Evolutionary conservation across 2,888 invertebrate species (phyloP).

Genomic region (Zele albiditarsus): DNA sequence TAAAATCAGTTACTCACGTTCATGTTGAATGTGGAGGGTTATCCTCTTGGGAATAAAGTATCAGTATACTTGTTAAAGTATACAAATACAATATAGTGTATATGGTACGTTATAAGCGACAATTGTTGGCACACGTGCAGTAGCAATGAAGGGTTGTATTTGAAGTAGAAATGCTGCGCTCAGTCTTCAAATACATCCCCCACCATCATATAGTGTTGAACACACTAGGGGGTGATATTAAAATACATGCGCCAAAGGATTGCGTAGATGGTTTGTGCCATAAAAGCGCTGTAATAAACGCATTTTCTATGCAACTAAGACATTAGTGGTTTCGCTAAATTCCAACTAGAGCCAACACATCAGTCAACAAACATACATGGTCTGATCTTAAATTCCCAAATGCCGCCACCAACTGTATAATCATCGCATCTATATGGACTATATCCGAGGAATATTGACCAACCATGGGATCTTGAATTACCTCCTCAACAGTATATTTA

Average conservation of each 20-base stretch:
- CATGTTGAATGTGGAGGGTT: neutral
- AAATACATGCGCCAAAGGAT: constrained; percentile 58
- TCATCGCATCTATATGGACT: neutral
- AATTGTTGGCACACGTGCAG: constrained; percentile 4
- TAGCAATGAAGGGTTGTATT: constrained; percentile 53
- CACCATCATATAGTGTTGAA: constrained; percentile 41
- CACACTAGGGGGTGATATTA: constrained; percentile 40
- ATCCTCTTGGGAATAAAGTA: neutral
- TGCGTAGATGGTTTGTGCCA: constrained; percentile 53
- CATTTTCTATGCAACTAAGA: constrained; percentile 12
- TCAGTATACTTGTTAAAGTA: neutral
- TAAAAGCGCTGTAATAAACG: constrained; percentile 12
- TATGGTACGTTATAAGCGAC: neutral
- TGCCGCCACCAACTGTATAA: neutral
- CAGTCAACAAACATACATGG: neutral
- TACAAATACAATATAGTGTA: neutral
- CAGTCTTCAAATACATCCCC: constrained; percentile 64
- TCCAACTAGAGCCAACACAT: neutral
- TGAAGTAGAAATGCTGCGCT: constrained; percentile 58
- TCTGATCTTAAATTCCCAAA: neutral
- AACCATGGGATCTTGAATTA: no score
- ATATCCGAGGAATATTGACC: neutral
- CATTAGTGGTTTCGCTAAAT: neutral
- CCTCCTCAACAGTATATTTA: neutral
- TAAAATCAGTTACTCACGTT: neutral